phyloP scores from a whole-genome alignment of 1,140 invertebrate genomes.

The Lepidurus apus region DNA sequence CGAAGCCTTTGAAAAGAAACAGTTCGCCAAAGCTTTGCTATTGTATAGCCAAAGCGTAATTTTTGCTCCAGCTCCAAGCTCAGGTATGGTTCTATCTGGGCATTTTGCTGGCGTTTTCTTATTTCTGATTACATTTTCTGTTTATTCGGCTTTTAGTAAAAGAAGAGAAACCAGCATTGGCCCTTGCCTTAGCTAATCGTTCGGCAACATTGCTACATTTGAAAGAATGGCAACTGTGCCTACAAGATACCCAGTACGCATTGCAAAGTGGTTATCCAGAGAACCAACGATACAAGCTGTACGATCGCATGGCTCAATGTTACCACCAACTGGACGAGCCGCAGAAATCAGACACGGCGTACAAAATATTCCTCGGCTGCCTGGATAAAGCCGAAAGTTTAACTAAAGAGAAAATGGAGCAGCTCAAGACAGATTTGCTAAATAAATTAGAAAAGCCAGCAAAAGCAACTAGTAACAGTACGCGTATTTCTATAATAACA shows the following conservation, averaged over 20 bases:
- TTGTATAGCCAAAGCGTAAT: slow-evolving; percentile 65
- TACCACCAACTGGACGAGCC: slow-evolving; percentile 64
- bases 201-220: slow-evolving; percentile 80
- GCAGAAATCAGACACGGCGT: slow-evolving; percentile 59
- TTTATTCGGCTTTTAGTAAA: neutral
- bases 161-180: slow-evolving; percentile 50
- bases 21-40: slow-evolving; percentile 65
- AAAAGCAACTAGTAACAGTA: neutral
- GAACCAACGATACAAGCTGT: slow-evolving; percentile 67
- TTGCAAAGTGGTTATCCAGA: slow-evolving; percentile 64
- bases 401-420: neutral
- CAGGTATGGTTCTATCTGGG: slow-evolving; percentile 49
- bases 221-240: slow-evolving; percentile 57
- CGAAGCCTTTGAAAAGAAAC: slow-evolving; percentile 64
- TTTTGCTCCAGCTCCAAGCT: slow-evolving; percentile 53
- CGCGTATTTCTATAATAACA: no score
- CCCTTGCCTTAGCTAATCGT: slow-evolving; percentile 75
- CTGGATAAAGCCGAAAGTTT: slow-evolving; percentile 55
- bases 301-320: slow-evolving; percentile 67
- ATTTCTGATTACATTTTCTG: neutral
- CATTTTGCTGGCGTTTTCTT: neutral
- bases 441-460: neutral
- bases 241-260: slow-evolving; percentile 64
- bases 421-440: neutral
- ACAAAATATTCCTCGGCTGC: slow-evolving; percentile 56